These are phyloP conservation scores for Ostrea denselamellosa DNA, from an alignment of 1,140 invertebrate species.

Conservation along the genomic window DNA sequence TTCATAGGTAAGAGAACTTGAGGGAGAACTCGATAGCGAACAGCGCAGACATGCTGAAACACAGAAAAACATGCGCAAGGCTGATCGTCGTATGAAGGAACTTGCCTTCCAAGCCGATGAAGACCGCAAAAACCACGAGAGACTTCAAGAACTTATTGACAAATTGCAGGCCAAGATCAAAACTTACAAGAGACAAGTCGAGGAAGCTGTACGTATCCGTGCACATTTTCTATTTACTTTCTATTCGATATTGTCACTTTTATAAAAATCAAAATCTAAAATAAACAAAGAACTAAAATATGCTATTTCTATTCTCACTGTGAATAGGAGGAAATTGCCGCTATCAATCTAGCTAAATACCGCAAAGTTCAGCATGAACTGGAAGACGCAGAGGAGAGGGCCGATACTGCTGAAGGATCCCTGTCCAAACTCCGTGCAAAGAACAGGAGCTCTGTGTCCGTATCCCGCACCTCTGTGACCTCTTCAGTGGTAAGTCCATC, in stretches of 20 bases:
- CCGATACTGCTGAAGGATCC: conserved; percentile 97
- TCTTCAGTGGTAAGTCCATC: conserved; percentile 40
- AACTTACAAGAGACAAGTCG: conserved; percentile 99
- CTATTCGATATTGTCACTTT: neutral
- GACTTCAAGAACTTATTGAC: conserved; percentile 98
- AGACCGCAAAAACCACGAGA: conserved; percentile 98
- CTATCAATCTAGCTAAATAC: conserved; percentile 99
- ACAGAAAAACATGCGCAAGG: conserved; percentile 86
- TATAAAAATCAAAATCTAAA: too few relatives aligned
- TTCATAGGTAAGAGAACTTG: conserved; percentile 84
- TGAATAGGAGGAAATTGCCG: conserved; percentile 94
- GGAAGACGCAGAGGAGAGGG: conserved; percentile 98
- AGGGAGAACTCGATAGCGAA: conserved; percentile 98
- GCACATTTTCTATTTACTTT: neutral
- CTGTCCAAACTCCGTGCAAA: conserved; percentile 98
- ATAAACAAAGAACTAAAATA: too few relatives aligned
- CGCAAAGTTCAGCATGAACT: conserved; percentile 99
- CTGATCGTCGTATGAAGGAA: conserved; percentile 85
- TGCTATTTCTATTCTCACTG: neutral
- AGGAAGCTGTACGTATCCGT: conserved; percentile 87
- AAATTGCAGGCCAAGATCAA: conserved; percentile 99
- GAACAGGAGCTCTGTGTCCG: conserved; percentile 85
- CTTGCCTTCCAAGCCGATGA: conserved; percentile 93
- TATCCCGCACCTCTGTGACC: conserved; percentile 66
- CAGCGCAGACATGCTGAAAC: conserved; percentile 94